Evolutionary conservation across 2,888 invertebrate genomes (phyloP), one percentile per base, ranked within the genome.

Genomic region (Troides helena): DNA sequence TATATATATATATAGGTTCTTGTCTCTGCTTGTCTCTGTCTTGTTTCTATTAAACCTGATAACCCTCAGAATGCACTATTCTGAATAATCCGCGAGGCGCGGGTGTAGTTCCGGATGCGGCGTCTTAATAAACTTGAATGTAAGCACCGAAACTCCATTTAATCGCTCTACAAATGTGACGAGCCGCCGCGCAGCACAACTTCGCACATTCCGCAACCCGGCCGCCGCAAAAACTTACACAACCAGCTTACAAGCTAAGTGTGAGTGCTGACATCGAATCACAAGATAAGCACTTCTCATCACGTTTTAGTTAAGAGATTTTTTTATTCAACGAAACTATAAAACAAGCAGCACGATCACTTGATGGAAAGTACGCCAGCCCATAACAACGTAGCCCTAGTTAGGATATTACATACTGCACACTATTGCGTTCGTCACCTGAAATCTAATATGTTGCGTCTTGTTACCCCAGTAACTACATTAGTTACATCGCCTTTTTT

Each of bases 191-290:
- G 69, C 72, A 72, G 68, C 70, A 68, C 71, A 75, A 76, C 70
- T 74, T 75, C 74, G 75, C 71, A 72, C 74, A 74, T 73, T 73
- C 75, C 72, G 72, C 74, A 72, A 73, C 76, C 84, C 80, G 81
- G 82, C 81, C 87, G 87, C 89, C 87, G 84, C 85, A 87, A 86
- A 86, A 89, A 88, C 86, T 88, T 89, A 82, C 76, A 77, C 63
- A 12, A 2, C 17, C 46, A 50, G 39, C 43, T 62, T 62, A 21
- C 58, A 23, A n/a, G 58, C 12, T 5, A 43, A 62, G 53, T 50
- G 46, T 8, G 39, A 53, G 46, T 10, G 53, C 30, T 53, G 53
- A 64, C 63, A 36, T 23, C 18, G 36, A 18, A n/a, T 18, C 58
- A 65, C 61, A 36, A 46, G 56, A 62, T 62, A 53, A n/a, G 30